A percentile compares a stretch with the other conserved stretches of the same genome.
Evolutionary conservation across 2,797 vertebrate genomes (phyloP).

Genomic region (Pseudochromis fuscus): DNA sequence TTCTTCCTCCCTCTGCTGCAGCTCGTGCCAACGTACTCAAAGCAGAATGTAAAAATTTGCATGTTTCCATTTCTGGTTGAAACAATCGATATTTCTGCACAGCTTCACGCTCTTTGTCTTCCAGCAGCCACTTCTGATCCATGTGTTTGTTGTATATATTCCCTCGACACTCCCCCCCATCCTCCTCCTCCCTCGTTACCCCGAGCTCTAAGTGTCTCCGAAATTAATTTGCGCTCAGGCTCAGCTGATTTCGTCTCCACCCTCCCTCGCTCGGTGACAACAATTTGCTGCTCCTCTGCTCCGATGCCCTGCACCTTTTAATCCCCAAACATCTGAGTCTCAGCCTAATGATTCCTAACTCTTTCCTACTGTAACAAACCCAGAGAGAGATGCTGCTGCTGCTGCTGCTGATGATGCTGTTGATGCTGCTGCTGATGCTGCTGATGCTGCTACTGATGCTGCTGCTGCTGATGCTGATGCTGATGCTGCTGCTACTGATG

Average conservation of each 20-base stretch:
- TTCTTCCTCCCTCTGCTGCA: accelerated
- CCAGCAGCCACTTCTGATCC: no score
- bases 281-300: conserved; percentile 62
- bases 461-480: no score
- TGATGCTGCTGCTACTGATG: no score
- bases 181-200: not conserved
- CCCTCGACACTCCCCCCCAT: no score
- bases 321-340: conserved; percentile 59
- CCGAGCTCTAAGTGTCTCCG: not conserved
- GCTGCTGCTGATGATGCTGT: no score
- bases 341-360: conserved; percentile 59
- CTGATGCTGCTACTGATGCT: no score
- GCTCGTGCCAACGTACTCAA: conserved; percentile 1
- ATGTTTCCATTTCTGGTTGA: not conserved
- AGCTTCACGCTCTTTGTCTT: not conserved
- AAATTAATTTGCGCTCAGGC: conserved; percentile 8
- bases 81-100: conserved; percentile 3
- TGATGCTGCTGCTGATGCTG: no score
- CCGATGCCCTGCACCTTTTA: conserved; percentile 45
- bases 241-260: conserved; percentile 35
- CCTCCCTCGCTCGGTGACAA: conserved; percentile 43
- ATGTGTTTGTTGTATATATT: no score
- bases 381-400: not conserved
- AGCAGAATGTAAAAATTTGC: not conserved
- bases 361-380: conserved; percentile 16